Percentiles rank a stretch among this genome's conserved stretches.
Conservation (phyloP, 2,797 vertebrate species). For the Peromyscus aztecus region DNA sequence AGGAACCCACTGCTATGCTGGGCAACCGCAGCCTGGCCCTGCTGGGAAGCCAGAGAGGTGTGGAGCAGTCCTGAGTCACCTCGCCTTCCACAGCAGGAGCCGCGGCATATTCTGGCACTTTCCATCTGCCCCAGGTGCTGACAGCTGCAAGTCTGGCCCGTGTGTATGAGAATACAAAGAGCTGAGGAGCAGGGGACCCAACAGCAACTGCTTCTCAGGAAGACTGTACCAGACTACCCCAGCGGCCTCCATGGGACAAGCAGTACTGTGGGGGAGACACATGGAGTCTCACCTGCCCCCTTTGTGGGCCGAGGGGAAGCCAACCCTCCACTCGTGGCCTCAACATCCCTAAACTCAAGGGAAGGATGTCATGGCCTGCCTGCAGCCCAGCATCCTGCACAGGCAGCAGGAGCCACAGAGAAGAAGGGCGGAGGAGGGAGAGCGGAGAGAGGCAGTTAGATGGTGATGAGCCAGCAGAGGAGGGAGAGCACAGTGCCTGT, state of each 20-base stretch:
- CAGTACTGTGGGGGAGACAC: not conserved
- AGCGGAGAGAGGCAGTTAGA: fast-evolving
- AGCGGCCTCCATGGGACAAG: not conserved
- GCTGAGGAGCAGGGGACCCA: not conserved
- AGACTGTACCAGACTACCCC: too few species aligned
- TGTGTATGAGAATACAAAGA: not conserved
- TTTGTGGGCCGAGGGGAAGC: not conserved
- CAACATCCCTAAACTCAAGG: not conserved
- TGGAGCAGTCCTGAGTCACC: not conserved
- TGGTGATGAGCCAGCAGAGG: not conserved
- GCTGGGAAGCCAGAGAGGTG: not conserved
- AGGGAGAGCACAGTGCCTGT: fast-evolving
- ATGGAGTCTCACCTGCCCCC: not conserved
- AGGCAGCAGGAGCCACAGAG: not conserved
- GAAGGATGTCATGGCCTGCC: not conserved
- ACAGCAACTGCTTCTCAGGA: not conserved
- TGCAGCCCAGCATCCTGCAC: not conserved
- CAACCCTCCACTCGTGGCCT: fast-evolving
- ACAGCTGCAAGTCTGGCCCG: not conserved
- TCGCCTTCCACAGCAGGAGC: fast-evolving
- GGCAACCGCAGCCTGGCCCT: not conserved
- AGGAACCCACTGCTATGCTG: not conserved
- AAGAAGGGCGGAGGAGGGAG: not conserved
- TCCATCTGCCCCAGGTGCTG: not conserved
- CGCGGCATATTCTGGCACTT: not conserved